Conservation (phyloP, 2,888 invertebrate genomes). For the Meteorus cinctellus region DNA sequence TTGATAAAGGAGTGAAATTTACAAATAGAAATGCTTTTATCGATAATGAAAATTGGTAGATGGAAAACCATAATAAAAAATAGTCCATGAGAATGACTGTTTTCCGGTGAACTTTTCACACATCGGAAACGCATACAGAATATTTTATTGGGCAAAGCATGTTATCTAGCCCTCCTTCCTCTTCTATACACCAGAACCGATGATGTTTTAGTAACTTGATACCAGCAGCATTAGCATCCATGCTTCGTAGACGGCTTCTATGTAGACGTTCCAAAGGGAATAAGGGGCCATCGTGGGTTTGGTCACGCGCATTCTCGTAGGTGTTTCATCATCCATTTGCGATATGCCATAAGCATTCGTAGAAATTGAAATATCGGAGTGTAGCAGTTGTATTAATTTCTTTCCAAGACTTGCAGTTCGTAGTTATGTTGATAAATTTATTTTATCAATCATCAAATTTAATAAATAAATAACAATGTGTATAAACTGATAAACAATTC, state of each 20-base stretch:
- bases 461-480: too few species aligned
- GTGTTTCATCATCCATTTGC: slow-evolving; percentile 44
- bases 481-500: too few species aligned
- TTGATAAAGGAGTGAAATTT: too few species aligned
- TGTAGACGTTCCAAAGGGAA: slow-evolving; percentile 65
- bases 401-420: too few species aligned
- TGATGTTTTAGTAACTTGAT: slow-evolving; percentile 69
- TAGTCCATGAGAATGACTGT: too few species aligned
- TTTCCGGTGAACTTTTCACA: too few species aligned
- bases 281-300: slow-evolving; percentile 51
- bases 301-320: slow-evolving; percentile 43
- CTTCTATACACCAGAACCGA: slow-evolving; percentile 62
- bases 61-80: too few species aligned
- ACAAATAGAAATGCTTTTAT: too few species aligned
- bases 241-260: slow-evolving; percentile 66
- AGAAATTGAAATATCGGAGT: slow-evolving; percentile 31
- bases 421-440: too few species aligned
- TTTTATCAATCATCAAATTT: too few species aligned
- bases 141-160: neutral
- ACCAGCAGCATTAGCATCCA: slow-evolving; percentile 60
- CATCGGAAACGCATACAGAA: neutral
- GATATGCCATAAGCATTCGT: slow-evolving; percentile 43
- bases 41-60: too few species aligned
- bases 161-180: slow-evolving; percentile 9
- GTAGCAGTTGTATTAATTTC: slow-evolving; percentile 17